phyloP scores from a whole-genome alignment of 2,113 vertebrate species.

The Lutjanus erythropterus region DNA sequence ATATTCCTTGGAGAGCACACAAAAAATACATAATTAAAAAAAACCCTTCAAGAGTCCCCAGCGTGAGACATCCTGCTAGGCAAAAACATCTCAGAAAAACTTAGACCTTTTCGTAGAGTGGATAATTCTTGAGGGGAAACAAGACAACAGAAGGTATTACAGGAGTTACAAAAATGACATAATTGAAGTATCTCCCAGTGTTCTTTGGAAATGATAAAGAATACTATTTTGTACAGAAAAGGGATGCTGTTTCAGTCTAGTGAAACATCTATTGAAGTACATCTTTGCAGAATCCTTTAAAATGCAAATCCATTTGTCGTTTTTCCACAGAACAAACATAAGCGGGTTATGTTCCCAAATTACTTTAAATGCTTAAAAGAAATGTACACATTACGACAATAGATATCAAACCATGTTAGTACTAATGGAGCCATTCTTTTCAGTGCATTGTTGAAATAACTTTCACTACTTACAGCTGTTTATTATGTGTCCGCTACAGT shows the following conservation, averaged over 20 bases:
- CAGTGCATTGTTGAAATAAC: constrained; percentile 8
- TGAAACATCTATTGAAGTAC: background rate
- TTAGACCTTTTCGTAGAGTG: background rate
- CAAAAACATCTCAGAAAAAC: background rate
- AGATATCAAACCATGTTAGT: background rate
- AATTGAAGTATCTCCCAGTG: background rate
- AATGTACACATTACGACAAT: background rate
- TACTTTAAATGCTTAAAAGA: background rate
- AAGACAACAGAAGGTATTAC: background rate
- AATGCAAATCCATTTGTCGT: background rate
- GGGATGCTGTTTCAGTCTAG: background rate
- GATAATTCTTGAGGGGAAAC: too few relatives aligned
- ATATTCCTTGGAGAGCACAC: too few relatives aligned
- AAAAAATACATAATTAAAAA: too few relatives aligned
- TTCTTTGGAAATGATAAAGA: background rate
- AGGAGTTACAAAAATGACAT: background rate
- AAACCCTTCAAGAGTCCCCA: background rate
- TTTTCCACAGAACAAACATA: background rate
- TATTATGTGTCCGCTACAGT: constrained; percentile 77
- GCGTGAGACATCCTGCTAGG: background rate
- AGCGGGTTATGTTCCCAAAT: constrained; percentile 3
- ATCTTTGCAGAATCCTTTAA: background rate
- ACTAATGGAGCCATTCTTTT: too few relatives aligned
- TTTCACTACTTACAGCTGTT: background rate
- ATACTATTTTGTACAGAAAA: background rate